phyloP scores from a whole-genome alignment of 2,797 vertebrate genomes.

The Antrozous pallidus region DNA sequence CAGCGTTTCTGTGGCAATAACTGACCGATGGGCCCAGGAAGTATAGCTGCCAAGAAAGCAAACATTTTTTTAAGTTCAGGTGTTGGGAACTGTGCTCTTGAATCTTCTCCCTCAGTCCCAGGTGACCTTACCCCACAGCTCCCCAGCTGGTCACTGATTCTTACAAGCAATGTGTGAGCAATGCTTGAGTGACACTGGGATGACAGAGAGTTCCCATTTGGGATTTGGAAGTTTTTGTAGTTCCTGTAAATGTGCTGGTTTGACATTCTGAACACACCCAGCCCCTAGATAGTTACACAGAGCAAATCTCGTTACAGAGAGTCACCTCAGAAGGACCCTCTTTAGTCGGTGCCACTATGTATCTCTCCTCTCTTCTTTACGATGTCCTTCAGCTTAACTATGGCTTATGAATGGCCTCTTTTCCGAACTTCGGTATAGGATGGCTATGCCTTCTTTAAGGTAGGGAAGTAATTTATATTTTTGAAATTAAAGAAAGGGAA shows the following conservation, averaged over 20 bases:
- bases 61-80: neutral
- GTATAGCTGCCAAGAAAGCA: neutral
- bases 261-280: neutral
- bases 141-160: accelerated
- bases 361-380: neutral
- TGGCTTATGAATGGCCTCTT: neutral
- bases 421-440: neutral
- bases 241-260: neutral
- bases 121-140: neutral
- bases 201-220: neutral
- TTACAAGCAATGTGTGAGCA: neutral
- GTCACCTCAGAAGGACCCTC: neutral
- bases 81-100: neutral
- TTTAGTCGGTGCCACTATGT: too few relatives aligned
- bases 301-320: neutral
- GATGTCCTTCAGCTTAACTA: neutral
- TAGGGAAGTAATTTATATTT: neutral
- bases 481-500: conserved; percentile 20
- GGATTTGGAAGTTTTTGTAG: neutral
- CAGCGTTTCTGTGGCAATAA: neutral
- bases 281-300: neutral
- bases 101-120: neutral
- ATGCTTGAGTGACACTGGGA: neutral
- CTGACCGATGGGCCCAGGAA: neutral
- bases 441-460: neutral